Evolutionary conservation across 2,888 invertebrate species (phyloP), one percentile per base, ranked within the genome.

Genomic region (Drosophila kambysellisi): DNA sequence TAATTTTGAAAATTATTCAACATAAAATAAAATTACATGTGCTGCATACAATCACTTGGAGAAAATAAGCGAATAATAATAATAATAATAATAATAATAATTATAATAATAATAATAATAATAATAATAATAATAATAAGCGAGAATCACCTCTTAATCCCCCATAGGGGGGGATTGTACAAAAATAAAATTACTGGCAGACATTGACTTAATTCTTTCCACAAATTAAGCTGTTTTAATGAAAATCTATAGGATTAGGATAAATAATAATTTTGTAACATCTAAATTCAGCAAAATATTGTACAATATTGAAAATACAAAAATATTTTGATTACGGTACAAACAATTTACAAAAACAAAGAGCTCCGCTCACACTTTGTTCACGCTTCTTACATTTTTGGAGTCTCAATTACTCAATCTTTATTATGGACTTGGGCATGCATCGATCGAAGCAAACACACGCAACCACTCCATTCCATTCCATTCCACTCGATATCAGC

Each of bases 401-500:
- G 61, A 57, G 41, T 48, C 67, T 35, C 74, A 81, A 81, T 81
- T 76, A 78, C 82, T 70, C 66, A 70, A 77, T 69, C 79, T 64
- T 66, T 50, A 35, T 41, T 65, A 64, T 58, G 37, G 65, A 64
- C 56, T 60, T 57, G 69, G 48, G 41, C 77, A 63, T 56, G 41
- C 53, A 35, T 39, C 57, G 61, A 48, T 64, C 60, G 33, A 60
- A 43, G 43, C 53, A 33, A 53, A 59, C 59, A 54, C 62, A 25
- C 25, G 53, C 59, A 53, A 66, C 65, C 57, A 54, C 56, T 53
- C n/a, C n/a, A n/a, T n/a, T n/a, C n/a, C n/a, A 64, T 30, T 35
- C 35, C 17, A 69, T 50, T 41, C 51, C 64, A 69, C 59, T 66
- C 68, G 52, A 62, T 64, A 63, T 54, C 63, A 43, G 64, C n/a